A percentile compares a stretch with the other conserved stretches of the same genome.
Conservation (phyloP, 2,113 vertebrate genomes). For the Menidia beryllina region DNA sequence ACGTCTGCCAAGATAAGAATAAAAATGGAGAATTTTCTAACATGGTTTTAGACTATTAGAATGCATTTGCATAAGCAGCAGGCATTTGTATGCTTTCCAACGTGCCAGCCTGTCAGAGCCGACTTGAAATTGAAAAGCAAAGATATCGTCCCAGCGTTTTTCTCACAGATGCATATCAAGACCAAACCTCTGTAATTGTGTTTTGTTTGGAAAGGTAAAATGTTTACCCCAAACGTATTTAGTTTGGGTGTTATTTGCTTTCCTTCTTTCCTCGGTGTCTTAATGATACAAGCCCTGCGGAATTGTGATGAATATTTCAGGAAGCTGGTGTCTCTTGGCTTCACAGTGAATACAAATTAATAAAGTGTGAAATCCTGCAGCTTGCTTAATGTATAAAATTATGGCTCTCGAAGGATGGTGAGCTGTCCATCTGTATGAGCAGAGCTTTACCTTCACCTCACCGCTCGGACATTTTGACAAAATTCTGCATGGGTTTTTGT, state of each 20-base stretch:
- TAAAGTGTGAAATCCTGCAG: slow-evolving; percentile 60
- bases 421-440: slow-evolving; percentile 12
- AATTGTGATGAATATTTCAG: slow-evolving; percentile 72
- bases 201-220: slow-evolving; percentile 65
- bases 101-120: slow-evolving; percentile 34
- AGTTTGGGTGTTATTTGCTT: slow-evolving; percentile 58
- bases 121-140: slow-evolving; percentile 55
- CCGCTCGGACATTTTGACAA: not conserved
- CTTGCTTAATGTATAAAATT: slow-evolving; percentile 28
- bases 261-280: slow-evolving; percentile 49
- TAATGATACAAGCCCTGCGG: slow-evolving; percentile 51
- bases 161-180: slow-evolving; percentile 15
- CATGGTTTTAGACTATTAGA: slow-evolving; percentile 35
- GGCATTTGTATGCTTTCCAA: slow-evolving; percentile 59
- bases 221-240: slow-evolving; percentile 67
- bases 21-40: slow-evolving; percentile 38
- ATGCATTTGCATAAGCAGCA: slow-evolving; percentile 50
- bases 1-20: slow-evolving; percentile 32
- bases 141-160: slow-evolving; percentile 1
- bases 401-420: slow-evolving; percentile 7
- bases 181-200: slow-evolving; percentile 58
- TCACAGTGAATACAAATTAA: slow-evolving; percentile 73
- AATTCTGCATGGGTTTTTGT: not conserved
- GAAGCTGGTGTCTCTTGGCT: slow-evolving; percentile 49
- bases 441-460: not conserved